Percentiles rank a stretch among this genome's conserved stretches.
phyloP scores from a whole-genome alignment of 2,797 vertebrate species.

The Sebastes goodei region DNA sequence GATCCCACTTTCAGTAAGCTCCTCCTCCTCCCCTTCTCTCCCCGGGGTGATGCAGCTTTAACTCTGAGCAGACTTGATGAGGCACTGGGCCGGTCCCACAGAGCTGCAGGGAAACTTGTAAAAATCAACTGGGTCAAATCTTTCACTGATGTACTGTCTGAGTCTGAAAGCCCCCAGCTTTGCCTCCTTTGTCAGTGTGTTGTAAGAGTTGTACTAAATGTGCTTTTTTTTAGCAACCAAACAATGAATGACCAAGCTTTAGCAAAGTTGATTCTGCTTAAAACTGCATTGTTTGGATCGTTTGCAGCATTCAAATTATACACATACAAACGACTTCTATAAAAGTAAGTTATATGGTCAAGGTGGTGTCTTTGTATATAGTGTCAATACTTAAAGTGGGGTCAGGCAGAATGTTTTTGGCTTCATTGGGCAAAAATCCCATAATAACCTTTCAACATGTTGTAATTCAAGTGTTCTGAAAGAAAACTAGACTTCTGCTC shows the following conservation, averaged over 20 bases:
- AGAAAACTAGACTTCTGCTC: too few species aligned
- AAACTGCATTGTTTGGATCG: background rate
- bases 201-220: background rate
- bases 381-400: too few species aligned
- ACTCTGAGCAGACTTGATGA: conserved; percentile 49
- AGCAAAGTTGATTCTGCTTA: background rate
- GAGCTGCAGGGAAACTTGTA: conserved; percentile 1
- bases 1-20: conserved; percentile 61
- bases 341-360: background rate
- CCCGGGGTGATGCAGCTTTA: conserved; percentile 31
- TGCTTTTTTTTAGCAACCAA: background rate
- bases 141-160: background rate
- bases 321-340: background rate
- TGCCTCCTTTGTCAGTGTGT: background rate
- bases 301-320: too few species aligned
- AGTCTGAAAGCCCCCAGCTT: background rate
- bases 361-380: too few species aligned
- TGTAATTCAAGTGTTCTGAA: too few species aligned
- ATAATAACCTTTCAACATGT: too few species aligned
- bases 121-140: conserved; percentile 10
- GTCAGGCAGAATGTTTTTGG: too few species aligned
- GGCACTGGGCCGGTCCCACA: conserved; percentile 1
- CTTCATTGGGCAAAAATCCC: too few species aligned
- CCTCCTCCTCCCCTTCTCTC: conserved; percentile 12
- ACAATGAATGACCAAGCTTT: background rate